Conservation (phyloP, 2,888 invertebrate species). For the Strigamia crassipes region DNA sequence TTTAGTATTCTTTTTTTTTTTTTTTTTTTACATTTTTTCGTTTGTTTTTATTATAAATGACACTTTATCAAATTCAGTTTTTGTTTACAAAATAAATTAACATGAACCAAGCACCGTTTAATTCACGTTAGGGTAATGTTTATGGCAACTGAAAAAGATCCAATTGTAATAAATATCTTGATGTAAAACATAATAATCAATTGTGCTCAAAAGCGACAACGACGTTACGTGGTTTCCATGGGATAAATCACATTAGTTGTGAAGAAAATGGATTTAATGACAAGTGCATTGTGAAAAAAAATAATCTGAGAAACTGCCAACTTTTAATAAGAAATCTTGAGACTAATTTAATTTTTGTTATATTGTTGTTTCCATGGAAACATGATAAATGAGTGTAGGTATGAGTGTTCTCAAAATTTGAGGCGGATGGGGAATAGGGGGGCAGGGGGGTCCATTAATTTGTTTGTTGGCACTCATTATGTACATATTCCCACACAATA, state of each 20-base stretch:
- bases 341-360: neutral
- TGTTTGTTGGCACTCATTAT: constrained; percentile 15
- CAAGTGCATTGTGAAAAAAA: neutral
- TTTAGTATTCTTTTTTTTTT: neutral
- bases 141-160: constrained; percentile 16
- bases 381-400: neutral
- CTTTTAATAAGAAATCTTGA: neutral
- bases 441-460: neutral
- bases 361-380: neutral
- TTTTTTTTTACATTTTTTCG: neutral
- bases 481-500: neutral
- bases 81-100: neutral
- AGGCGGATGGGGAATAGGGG: neutral
- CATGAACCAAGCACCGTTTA: neutral
- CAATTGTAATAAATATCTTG: neutral
- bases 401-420: neutral
- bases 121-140: neutral
- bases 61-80: neutral
- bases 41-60: neutral
- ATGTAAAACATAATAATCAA: neutral
- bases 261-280: constrained; percentile 9
- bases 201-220: neutral
- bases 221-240: neutral
- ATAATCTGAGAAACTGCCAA: neutral
- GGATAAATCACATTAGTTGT: neutral